These are phyloP conservation scores for Helleia helle DNA, from an alignment of 2,888 invertebrate species.

Conservation along the genomic window DNA sequence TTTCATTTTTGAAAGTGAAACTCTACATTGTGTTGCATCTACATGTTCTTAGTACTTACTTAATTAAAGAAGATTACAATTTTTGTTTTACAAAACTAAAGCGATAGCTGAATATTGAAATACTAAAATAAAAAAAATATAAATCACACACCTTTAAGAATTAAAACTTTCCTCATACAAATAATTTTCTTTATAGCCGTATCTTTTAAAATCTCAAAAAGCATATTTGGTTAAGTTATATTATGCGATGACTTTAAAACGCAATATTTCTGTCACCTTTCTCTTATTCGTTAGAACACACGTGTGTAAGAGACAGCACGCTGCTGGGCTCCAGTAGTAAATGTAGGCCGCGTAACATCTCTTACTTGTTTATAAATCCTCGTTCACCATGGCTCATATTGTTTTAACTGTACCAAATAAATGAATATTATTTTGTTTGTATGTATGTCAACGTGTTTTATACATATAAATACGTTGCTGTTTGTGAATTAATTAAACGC, in stretches of 20 bases:
- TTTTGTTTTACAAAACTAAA: no score
- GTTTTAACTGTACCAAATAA: no score
- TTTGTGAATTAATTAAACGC: no score
- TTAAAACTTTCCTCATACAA: background rate
- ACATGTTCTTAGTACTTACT: background rate
- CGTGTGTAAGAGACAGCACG: slow-evolving; percentile 41
- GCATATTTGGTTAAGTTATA: slow-evolving; percentile 5
- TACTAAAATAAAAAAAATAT: no score
- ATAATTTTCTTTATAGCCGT: background rate
- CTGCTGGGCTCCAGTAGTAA: slow-evolving; percentile 56
- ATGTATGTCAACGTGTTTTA: no score
- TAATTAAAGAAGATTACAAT: no score
- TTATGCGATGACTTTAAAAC: background rate
- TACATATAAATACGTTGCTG: no score
- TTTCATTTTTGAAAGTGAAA: slow-evolving; percentile 25
- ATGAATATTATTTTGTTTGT: no score
- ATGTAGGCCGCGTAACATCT: slow-evolving; percentile 68
- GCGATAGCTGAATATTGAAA: no score
- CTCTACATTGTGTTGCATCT: slow-evolving; percentile 26
- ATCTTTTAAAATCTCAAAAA: background rate
- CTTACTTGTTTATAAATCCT: slow-evolving; percentile 51
- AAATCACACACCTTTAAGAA: no score
- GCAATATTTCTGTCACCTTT: slow-evolving; percentile 31
- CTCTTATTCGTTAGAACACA: slow-evolving; percentile 20
- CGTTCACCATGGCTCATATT: slow-evolving; percentile 39